Base-by-base conservation (phyloP, 2,113 vertebrate genomes). In the Tyrannus savana region DNA sequence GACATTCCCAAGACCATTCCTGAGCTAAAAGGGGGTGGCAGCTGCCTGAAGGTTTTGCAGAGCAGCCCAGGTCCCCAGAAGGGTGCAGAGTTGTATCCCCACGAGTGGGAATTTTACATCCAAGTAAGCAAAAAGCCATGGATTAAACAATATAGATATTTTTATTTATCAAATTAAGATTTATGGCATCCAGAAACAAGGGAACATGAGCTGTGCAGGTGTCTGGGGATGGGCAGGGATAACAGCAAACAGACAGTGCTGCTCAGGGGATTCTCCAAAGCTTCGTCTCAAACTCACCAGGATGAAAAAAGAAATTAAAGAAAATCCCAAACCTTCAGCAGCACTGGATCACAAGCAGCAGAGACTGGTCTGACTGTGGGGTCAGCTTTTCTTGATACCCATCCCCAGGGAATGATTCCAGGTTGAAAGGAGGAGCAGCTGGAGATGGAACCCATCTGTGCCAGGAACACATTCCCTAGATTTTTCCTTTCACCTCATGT, bases 281-380 rank as follows among this genome's bases (percentile, higher is more conserved):
- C 44, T 62, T 47, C 31, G 62, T 19, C 24, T 64, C 56, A 59
- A 74, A 92, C 15, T 64, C 27, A 12, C 2, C 12, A 68, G 9
- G 11, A 63, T 13, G 4, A 14, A 53, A 53, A 11, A 31, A 9
- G 4, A 31, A 37, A 60, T 14, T 59, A 10, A 63, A 52, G 21
- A 13, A 23, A 74, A 79, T 10, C 12, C 14, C n/a, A 50, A 63
- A 27, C 9, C 21, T 64, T 84, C 74, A 72, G 49, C 60, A 89
- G 52, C 35, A 75, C 69, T 72, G 44, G 19, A 50, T 4, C 55
- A 75, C 0, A 1, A 31, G 22, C 52, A 62, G 66, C 6, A 6
- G 12, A 24, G 21, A n/a, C 9, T 18, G n/a, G 6, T 31, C 17
- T 42, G 49, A 35, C 17, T 18, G 6, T 17, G 19, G 1, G 0